Evolutionary conservation across 2,113 vertebrate species (phyloP), one percentile per base, ranked within the genome.

Genomic region (Amblyornis subalaris): DNA sequence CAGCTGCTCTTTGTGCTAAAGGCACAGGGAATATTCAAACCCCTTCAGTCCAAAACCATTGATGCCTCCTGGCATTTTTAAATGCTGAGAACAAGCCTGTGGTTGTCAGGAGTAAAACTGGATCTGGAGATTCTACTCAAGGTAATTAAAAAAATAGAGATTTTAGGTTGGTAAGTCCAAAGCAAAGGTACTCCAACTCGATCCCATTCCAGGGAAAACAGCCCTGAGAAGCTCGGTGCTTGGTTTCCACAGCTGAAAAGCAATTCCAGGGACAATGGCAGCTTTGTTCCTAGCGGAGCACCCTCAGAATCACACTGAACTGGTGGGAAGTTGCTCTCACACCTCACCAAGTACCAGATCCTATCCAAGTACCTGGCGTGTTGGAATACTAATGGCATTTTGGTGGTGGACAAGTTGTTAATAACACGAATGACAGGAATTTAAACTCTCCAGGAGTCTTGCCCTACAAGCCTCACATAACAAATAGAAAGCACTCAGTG

Each of bases 311-410:
- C 76, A 60, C 6, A 0, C 86, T 60, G n/a, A 7, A 0, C 19
- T 58, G 60, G 4, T n/a, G 76, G 61, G 38, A 51, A 38, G 67
- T 1, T 47, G 53, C 61, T 81, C 69, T 25, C 54, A 47, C 69
- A 18, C 61, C 62, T 82, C 70, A 61, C 70, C 61, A 8, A 8
- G 29, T 5, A 9, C 7, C 69, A 40, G 38, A 10, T n/a, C 45
- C 61, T 15, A 3, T 10, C 69, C 77, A 29, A 10, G 19, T 2
- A 5, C 53, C 61, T 25, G 86, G 33, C n/a, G 18, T 40, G 12
- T 14, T 71, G 47, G 25, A 75, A 16, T 2, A 0, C 25, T 35
- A 47, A 10, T 0, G 24, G 24, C 53, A 7, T 48, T 75, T 71
- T 35, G 55, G 31, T 16, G 70, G 40, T 45, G 77, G 44, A 51